Evolutionary conservation across 2,113 vertebrate species (phyloP).

Genomic region (Melanerpes aurifrons): DNA sequence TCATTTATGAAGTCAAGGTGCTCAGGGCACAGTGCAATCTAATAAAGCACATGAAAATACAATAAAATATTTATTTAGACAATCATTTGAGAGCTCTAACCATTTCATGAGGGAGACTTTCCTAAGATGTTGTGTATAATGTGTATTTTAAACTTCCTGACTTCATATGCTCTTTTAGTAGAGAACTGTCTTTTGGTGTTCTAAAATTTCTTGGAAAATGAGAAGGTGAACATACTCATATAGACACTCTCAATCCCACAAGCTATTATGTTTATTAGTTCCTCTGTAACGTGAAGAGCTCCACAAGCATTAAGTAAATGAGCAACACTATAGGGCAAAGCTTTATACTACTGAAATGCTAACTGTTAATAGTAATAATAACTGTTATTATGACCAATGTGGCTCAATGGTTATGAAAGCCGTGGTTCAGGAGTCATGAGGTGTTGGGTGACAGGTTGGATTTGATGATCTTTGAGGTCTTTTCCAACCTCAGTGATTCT

Average conservation of each 20-base stretch:
- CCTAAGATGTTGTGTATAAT: background rate
- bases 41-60: constrained; percentile 34
- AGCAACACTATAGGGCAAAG: background rate
- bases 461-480: no score
- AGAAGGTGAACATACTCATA: background rate
- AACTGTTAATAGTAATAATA: background rate
- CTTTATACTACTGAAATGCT: background rate
- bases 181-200: background rate
- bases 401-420: background rate
- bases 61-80: constrained; percentile 52
- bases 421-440: no score
- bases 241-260: background rate
- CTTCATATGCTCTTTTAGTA: background rate
- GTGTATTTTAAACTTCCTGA: background rate
- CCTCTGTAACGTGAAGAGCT: background rate
- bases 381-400: background rate
- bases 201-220: background rate
- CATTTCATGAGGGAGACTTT: background rate
- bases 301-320: background rate
- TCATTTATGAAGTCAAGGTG: constrained; percentile 50
- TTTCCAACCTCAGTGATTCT: no score
- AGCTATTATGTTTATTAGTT: background rate
- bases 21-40: constrained; percentile 20
- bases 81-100: background rate
- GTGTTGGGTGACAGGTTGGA: no score